Evolutionary conservation across 2,888 invertebrate genomes (phyloP), one percentile per base, ranked within the genome.

Genomic region (Calameuta pallipes): DNA sequence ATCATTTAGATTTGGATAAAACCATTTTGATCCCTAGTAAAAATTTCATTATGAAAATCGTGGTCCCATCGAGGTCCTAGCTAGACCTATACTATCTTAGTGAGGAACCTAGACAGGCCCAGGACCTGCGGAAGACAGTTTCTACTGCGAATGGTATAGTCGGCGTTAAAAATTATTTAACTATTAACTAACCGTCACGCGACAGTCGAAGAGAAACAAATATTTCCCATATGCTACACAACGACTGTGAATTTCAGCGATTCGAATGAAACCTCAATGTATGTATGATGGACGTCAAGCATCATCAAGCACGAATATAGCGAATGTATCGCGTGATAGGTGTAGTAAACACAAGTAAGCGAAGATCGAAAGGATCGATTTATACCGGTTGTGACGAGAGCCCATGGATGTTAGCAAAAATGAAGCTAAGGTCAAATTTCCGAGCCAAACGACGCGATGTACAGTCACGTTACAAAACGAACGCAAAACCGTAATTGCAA

Each of bases 351-450:
- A 77, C 74, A 74, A 77, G 77, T 31, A 15, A 69, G 36, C 70
- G 33, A 69, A 78, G 75, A 75, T 78, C 78, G 56, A 56, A 30
- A 23, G 70, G 78, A 78, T 70, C 78, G 56, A 78, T 78, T 70
- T 75, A 74, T 75, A 75, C 78, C 78, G 78, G 78, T 78, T 75
- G 35, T 36, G n/a, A 34, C 71, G 71, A 13, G 31, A 33, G 11
- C 12, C 3, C 11, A 23, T 34, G 34, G 12, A 31, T 12, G 71
- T 23, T 11, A 13, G 13, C 31, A 71, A 34, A 34, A 71, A 71
- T 71, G 34, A 34, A 23, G 71, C 31, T 34, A 34, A 71, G 71
- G 71, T 71, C 71, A 4, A 71, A 34, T 71, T 71, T 71, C 71
- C 31, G 11, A 34, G 71, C 33, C 23, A 9, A 56, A 56, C 9